Conservation (phyloP, 2,888 invertebrate genomes). For the Cheilosia scutellata region DNA sequence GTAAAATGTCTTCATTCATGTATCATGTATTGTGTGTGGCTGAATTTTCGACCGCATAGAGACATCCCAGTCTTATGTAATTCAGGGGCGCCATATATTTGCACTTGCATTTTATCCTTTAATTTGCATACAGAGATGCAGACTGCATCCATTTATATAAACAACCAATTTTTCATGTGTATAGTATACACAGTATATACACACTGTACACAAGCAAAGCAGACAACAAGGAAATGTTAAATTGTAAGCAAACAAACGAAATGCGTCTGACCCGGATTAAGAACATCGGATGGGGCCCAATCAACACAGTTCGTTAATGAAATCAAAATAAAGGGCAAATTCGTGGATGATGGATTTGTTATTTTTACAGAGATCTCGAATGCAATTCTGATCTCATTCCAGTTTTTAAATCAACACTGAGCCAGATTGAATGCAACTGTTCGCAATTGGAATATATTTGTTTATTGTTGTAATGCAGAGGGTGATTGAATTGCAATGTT, state of each 20-base stretch:
- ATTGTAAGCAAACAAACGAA: constrained; percentile 30
- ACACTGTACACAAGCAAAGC: background rate
- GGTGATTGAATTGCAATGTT: constrained; percentile 3
- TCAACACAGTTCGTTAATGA: constrained; percentile 11
- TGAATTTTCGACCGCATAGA: background rate
- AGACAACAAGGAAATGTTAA: constrained; percentile 29
- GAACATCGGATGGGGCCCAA: background rate
- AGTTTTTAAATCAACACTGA: constrained; percentile 29
- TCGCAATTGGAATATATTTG: background rate
- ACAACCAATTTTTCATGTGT: too few relatives aligned
- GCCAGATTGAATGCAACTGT: constrained; percentile 20
- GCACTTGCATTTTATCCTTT: constrained; percentile 1
- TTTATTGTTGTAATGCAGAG: constrained; percentile 4
- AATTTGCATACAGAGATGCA: background rate
- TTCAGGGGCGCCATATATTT: background rate
- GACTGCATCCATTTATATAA: too few relatives aligned
- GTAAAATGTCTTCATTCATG: background rate
- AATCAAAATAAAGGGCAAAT: constrained; percentile 35
- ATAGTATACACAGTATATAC: background rate
- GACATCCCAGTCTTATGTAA: background rate
- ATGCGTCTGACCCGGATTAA: constrained; percentile 38
- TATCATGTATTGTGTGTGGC: background rate
- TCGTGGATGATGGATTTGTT: constrained; percentile 25
- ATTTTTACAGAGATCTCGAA: constrained; percentile 20
- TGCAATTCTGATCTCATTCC: constrained; percentile 26